A percentile compares a stretch with the other conserved stretches of the same genome.
Conservation (phyloP, 2,888 invertebrate species). For the Isotomurus palustris region DNA sequence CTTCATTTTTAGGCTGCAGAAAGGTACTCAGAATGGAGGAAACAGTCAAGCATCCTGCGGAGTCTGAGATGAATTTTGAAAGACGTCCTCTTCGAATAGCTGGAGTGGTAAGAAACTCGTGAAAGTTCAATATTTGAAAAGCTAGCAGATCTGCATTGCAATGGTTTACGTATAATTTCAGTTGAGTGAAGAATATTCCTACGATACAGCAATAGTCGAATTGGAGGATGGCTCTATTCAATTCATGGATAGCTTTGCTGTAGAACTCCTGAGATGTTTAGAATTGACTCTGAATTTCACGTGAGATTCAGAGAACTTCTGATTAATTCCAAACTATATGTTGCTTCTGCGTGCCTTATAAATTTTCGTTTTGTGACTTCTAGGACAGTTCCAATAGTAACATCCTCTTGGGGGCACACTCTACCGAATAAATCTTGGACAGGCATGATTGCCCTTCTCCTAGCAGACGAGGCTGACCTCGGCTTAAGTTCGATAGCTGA, state of each 20-base stretch:
- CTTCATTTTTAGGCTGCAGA: no score
- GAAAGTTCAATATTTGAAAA: no score
- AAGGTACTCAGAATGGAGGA: no score
- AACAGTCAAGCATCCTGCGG: no score
- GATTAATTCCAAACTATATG: neutral
- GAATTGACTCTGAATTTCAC: slow-evolving; percentile 26
- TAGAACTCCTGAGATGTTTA: slow-evolving; percentile 17
- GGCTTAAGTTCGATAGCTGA: slow-evolving; percentile 28
- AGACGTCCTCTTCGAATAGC: neutral
- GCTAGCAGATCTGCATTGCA: no score
- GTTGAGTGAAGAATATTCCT: slow-evolving; percentile 19
- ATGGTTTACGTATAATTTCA: no score
- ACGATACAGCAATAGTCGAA: slow-evolving; percentile 18
- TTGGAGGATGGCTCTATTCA: neutral
- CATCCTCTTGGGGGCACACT: slow-evolving; percentile 28
- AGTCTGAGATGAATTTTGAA: no score
- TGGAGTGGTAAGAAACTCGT: slow-evolving; percentile 2
- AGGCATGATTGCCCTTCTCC: slow-evolving; percentile 30
- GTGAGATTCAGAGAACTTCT: slow-evolving; percentile 7
- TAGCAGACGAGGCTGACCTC: slow-evolving; percentile 21
- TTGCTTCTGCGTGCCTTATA: neutral
- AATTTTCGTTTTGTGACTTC: neutral
- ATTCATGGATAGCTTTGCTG: slow-evolving; percentile 19
- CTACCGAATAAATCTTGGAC: slow-evolving; percentile 16
- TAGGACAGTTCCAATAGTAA: slow-evolving; percentile 11